These are phyloP conservation scores for Meandrina meandrites DNA, from an alignment of 92 coral and sea anemone species.

Conservation along the genomic window DNA sequence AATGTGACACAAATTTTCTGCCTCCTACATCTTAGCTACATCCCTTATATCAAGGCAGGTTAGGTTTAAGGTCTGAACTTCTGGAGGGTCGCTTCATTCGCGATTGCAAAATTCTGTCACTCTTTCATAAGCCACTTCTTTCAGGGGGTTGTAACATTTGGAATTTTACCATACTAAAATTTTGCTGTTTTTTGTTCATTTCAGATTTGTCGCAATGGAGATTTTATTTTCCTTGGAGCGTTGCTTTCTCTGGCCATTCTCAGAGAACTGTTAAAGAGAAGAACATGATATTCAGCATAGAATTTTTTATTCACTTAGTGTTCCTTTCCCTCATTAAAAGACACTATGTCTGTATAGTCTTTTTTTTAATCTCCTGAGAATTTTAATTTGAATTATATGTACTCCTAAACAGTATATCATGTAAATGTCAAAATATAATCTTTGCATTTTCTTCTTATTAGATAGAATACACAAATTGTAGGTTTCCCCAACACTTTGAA, in stretches of 20 bases:
- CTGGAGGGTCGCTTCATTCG: too few species aligned
- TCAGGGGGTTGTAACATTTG: too few species aligned
- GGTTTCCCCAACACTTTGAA: neutral
- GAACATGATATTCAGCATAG: neutral
- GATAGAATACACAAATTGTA: neutral
- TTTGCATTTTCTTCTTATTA: neutral
- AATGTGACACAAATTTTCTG: too few species aligned
- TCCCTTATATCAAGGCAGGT: too few species aligned
- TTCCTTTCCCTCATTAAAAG: neutral
- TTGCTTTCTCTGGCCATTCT: neutral
- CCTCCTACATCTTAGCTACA: too few species aligned
- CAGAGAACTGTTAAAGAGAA: neutral
- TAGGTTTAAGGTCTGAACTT: too few species aligned
- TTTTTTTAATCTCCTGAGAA: neutral
- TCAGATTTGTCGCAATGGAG: constrained; percentile 13
- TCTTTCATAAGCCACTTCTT: too few species aligned
- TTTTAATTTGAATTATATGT: neutral
- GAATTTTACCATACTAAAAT: too few species aligned
- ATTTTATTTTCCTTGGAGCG: neutral
- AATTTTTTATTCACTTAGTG: neutral
- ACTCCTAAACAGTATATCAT: neutral
- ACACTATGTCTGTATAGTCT: neutral
- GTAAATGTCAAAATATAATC: neutral
- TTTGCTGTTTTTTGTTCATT: neutral
- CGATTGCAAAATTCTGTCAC: too few species aligned